Evolutionary conservation across 2,888 invertebrate genomes (phyloP).

Genomic region (Oscheius sp.): DNA sequence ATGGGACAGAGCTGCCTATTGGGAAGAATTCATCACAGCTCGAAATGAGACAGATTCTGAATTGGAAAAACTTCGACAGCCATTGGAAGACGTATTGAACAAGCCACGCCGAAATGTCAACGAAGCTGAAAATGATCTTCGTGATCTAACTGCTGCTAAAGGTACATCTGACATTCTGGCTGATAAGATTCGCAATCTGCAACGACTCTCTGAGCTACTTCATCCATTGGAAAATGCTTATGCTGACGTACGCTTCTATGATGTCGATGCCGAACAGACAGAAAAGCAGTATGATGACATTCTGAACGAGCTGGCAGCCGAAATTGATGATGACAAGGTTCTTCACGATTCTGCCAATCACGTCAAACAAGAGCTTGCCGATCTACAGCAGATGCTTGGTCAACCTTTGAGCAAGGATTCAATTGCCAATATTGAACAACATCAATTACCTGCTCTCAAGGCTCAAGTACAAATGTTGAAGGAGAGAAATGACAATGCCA

Average conservation of each 20-base stretch:
- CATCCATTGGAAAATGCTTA: constrained; percentile 63
- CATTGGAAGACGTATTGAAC: constrained; percentile 41
- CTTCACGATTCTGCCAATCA: constrained; percentile 53
- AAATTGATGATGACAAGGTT: constrained; percentile 53
- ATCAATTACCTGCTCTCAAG: constrained; percentile 48
- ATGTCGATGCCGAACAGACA: constrained; percentile 62
- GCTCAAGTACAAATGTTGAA: constrained; percentile 51
- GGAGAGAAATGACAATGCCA: constrained; percentile 43
- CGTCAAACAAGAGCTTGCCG: constrained; percentile 48
- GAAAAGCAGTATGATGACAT: constrained; percentile 58
- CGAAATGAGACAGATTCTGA: constrained; percentile 57
- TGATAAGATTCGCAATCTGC: constrained; percentile 48
- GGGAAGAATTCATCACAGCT: constrained; percentile 54
- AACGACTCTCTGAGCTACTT: constrained; percentile 58
- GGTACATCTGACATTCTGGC: constrained; percentile 44
- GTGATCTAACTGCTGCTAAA: constrained; percentile 37
- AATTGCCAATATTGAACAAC: constrained; percentile 30
- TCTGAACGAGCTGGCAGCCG: constrained; percentile 46
- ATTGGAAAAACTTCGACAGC: constrained; percentile 49
- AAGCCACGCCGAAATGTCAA: constrained; percentile 40
- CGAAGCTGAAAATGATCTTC: constrained; percentile 43
- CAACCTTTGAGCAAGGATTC: constrained; percentile 28
- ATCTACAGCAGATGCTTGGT: constrained; percentile 40
- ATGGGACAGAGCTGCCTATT: constrained; percentile 48
- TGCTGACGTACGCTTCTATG: constrained; percentile 64